Evolutionary conservation across 1,140 invertebrate genomes (phyloP).

Genomic region (Calliopsis andreniformis): DNA sequence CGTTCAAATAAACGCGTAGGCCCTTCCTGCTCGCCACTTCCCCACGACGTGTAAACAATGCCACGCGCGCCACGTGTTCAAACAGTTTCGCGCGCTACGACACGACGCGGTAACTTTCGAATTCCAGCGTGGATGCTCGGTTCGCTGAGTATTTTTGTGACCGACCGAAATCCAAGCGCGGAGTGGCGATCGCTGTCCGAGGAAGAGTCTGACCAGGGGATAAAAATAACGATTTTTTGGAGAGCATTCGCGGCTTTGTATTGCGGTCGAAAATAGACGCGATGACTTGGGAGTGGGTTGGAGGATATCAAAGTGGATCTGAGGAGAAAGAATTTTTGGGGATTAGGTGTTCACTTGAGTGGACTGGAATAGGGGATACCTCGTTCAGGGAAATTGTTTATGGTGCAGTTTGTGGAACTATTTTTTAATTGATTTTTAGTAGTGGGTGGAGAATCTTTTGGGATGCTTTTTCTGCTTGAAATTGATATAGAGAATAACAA

Average conservation of each 20-base stretch:
- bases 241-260: not conserved
- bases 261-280: slow-evolving; percentile 12
- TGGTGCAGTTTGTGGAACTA: too few relatives aligned
- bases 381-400: too few relatives aligned
- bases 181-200: slow-evolving; percentile 20
- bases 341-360: too few relatives aligned
- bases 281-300: not conserved
- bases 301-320: too few relatives aligned
- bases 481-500: too few relatives aligned
- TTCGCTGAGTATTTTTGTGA: slow-evolving; percentile 34
- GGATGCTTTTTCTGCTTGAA: too few relatives aligned
- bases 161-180: slow-evolving; percentile 27
- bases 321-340: too few relatives aligned
- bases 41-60: slow-evolving; percentile 25
- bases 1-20: slow-evolving; percentile 36
- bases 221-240: slow-evolving; percentile 46
- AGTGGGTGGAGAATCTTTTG: too few relatives aligned
- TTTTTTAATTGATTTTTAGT: too few relatives aligned
- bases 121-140: not conserved
- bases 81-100: slow-evolving; percentile 34
- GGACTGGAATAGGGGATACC: too few relatives aligned
- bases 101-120: not conserved
- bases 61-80: slow-evolving; percentile 28
- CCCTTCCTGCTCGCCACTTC: not conserved
- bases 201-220: slow-evolving; percentile 11